Base-by-base conservation (phyloP, 2,888 invertebrate species). In the Mythimna lalbum region DNA sequence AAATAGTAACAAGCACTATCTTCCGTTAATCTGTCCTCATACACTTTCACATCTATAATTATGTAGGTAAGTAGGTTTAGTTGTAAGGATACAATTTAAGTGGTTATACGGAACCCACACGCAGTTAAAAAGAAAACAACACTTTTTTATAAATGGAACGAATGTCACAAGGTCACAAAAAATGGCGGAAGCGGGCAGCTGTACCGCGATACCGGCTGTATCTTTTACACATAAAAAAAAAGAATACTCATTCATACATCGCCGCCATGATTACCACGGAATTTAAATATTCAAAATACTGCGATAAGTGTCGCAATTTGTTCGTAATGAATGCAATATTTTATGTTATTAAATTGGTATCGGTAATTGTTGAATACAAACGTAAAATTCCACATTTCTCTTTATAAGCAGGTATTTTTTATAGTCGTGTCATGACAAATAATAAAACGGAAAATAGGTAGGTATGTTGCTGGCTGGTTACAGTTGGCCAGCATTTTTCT, bases 111-210 rank as follows among this genome's bases (percentile, higher is more conserved):
- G 76, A 80, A 79, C 68, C 78, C 72, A 65, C 27, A 56, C 4
- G 19, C 36, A 71, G 56, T 21, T 9, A 63, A 49, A 78, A 63
- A 27, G 4, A 63, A 61, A 64, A 63, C 19, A 33, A 5, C 12
- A 4, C 21, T 67, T 78, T 55, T 76, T 63, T 64, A 57, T 63
- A 65, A 62, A 74, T 43, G 50, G 43, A 75, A 66, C 33, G 66
- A 67, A 72, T 72, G 65, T 12, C 57, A 43, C 78, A 81, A 79
- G 79, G 79, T 63, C 80, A 75, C 69, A 72, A 69, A 71, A 80
- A 69, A 63, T 69, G 71, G 69, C 77, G 82, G 81, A 73, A 82
- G 77, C 59, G 49, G 67, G 73, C 82, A 80, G 80, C 80, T 82
- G 80, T 67, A 36, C 61, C 47, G 36, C 47, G 55, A 72, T 69